Base-by-base conservation (phyloP, 1,140 invertebrate genomes). In the Plodia interpunctella region DNA sequence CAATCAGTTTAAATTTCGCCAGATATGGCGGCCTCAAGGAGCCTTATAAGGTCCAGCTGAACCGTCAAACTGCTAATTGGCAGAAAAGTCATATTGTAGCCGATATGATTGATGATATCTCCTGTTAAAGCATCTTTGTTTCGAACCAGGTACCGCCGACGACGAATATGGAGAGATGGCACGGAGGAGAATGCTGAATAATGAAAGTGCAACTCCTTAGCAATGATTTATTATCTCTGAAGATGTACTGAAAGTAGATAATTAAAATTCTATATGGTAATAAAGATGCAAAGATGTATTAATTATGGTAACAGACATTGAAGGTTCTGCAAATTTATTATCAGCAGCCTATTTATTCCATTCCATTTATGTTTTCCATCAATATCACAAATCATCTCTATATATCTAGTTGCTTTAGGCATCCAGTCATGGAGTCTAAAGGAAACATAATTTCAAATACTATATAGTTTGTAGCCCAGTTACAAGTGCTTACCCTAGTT, bases 1-100 rank as follows among this genome's bases (percentile, higher is more conserved):
- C 74, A 80, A 83, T 83, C 78, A 82, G 83, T 79, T 86, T 82
- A 77, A 82, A 84, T 84, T 84, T 79, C 70, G 54, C 76, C 66
- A 68, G 68, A 69, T 80, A 88, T 74, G 79, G 80, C 55, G 51
- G 19, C 51, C 51, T 53, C 25, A 44, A 44, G 32, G 57, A 25
- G 57, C 78, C 78, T 18, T 82, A 83, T 76, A 79, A 62, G 77
- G 78, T 49, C 25, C 54, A 56, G 63, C 67, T 70, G 58, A 30
- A 56, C 9, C n/a, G 56, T 15, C 51, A 21, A 71, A 69, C 57
- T 56, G 44, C 72, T 79, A 79, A 79, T 75, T 76, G 70, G 70
- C 68, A 64, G 66, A 65, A 68, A 70, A 66, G 69, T 76, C 71
- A 72, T 70, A 70, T 74, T 58, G 61, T 63, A 68, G 60, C 68